phyloP scores from a whole-genome alignment of 2,113 vertebrate genomes.

The Collichthys lucidus region DNA sequence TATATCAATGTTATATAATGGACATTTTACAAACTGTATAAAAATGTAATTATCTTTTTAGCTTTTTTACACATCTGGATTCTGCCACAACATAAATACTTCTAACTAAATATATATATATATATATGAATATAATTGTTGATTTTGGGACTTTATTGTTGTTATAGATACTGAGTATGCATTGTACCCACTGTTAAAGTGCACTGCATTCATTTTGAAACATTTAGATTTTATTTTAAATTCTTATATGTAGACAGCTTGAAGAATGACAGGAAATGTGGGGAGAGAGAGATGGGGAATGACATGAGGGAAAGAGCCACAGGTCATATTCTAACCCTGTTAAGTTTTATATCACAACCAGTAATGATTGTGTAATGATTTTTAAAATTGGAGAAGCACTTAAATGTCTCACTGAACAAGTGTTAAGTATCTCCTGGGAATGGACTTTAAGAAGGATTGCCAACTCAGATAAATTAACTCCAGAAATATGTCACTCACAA shows the following conservation, averaged over 20 bases:
- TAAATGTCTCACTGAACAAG: conserved; percentile 25
- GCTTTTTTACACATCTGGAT: too few relatives aligned
- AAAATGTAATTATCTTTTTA: neutral
- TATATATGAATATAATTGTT: neutral
- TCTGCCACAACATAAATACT: too few relatives aligned
- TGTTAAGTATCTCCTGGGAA: conserved; percentile 30
- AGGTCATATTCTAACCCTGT: neutral
- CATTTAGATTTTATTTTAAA: neutral
- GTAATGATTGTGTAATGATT: conserved; percentile 38
- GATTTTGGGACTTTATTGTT: neutral
- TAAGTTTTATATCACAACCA: conserved; percentile 34
- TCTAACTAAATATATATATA: neutral
- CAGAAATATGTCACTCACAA: conserved; percentile 9
- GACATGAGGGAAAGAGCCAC: too few relatives aligned
- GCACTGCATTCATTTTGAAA: neutral
- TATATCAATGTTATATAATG: neutral
- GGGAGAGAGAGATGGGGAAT: too few relatives aligned
- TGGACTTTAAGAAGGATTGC: conserved; percentile 14
- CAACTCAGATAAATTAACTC: conserved; percentile 48
- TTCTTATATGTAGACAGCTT: too few relatives aligned
- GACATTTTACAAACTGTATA: neutral
- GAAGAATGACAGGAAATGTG: too few relatives aligned
- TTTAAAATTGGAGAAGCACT: conserved; percentile 49
- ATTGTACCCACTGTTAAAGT: neutral
- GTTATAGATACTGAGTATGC: neutral